Base-by-base conservation (phyloP, 2,113 vertebrate species). In the Gavialis gangeticus region DNA sequence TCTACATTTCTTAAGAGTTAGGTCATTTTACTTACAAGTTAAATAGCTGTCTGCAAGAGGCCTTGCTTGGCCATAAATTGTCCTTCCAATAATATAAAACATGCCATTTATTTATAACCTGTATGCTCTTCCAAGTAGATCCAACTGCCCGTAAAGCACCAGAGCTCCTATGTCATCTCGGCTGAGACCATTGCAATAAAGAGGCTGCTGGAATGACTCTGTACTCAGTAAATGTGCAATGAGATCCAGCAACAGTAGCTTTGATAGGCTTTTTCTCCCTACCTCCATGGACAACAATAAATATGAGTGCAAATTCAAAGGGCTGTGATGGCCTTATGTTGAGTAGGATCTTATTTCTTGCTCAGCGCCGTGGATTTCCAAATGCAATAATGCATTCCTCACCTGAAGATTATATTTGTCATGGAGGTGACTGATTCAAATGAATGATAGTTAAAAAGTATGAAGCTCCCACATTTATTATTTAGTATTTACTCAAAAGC, bases 1-100 rank as follows among this genome's bases (percentile, higher is more conserved):
- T 97, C 96, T 92, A 97, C 91, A 98, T 98, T 98, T 97, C 96
- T 97, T 85, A 94, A 97, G 96, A 82, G 94, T 98, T 97, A 98
- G 97, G 97, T 98, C 97, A 98, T 97, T 98, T 98, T 97, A 97
- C 95, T 97, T 95, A 93, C 94, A 95, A 92, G 93, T 96, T 98
- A 97, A 98, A 97, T 97, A 96, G 97, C 97, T 97, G 97, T 97
- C 97, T 97, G 97, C 91, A 93, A 91, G 91, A 97, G 88, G 87
- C 96, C 88, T 95, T 92, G 89, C 82, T 88, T 71, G 96, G 97
- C 93, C 92, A 85, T 98, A 98, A 98, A 98, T 98, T 92, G 91
- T 97, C 93, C 92, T 79, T 93, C 96, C 95, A 82, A 57, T 97
- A 96, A 97, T 97, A 95, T 96, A 98, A 98, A 98, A 79, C 97